Evolutionary conservation across 2,888 invertebrate species (phyloP).

Genomic region (Sclerodermus sp.): DNA sequence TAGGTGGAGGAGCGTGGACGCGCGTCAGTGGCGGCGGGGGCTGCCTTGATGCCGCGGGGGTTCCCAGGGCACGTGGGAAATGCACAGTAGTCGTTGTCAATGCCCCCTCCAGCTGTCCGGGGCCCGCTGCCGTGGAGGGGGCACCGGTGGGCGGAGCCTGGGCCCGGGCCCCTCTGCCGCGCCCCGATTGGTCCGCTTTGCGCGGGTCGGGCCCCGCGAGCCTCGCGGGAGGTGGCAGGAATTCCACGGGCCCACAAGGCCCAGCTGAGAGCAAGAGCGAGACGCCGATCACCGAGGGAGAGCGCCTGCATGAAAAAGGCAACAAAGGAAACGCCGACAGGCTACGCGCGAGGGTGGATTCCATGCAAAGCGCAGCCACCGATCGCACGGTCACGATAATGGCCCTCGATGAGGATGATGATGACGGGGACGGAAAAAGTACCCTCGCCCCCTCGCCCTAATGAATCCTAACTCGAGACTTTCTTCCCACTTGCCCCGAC

Average conservation of each 20-base stretch:
- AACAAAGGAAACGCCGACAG: constrained; percentile 33
- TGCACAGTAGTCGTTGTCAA: constrained; percentile 65
- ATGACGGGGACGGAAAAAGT: not conserved
- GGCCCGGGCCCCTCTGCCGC: constrained; percentile 17
- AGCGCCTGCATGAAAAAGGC: constrained; percentile 23
- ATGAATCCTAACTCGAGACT: constrained; percentile 10
- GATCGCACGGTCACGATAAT: constrained; percentile 1
- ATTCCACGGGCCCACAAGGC: constrained; percentile 26
- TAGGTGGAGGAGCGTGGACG: not conserved
- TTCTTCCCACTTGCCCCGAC: not conserved
- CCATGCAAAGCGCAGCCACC: constrained; percentile 2
- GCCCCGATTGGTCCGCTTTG: constrained; percentile 10
- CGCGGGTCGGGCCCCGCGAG: constrained; percentile 25
- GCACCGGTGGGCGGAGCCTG: constrained; percentile 15
- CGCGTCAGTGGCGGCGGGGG: constrained; percentile 44
- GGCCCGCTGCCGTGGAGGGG: constrained; percentile 18
- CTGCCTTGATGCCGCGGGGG: constrained; percentile 59
- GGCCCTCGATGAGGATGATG: not conserved
- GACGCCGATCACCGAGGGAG: constrained; percentile 16
- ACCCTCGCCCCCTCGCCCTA: not conserved
- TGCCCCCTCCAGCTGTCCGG: constrained; percentile 45
- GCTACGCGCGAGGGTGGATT: constrained; percentile 3
- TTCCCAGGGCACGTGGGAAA: constrained; percentile 65
- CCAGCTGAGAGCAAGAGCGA: constrained; percentile 15
- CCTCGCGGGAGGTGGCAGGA: constrained; percentile 31